A percentile compares a stretch with the other conserved stretches of the same genome.
phyloP scores from a whole-genome alignment of 2,888 invertebrate species.

The Epistrophe eligans region DNA sequence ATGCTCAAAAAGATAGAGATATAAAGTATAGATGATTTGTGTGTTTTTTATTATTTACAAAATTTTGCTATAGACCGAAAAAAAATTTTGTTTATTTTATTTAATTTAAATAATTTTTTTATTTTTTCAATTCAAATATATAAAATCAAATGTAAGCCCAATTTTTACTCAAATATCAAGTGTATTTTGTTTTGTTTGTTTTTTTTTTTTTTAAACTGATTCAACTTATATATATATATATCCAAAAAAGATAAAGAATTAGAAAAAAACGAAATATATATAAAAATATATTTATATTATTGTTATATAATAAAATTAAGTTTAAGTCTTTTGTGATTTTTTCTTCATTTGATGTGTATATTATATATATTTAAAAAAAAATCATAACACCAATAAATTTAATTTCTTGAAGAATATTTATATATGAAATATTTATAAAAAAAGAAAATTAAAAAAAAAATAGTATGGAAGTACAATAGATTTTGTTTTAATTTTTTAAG shows the following conservation, averaged over 20 bases:
- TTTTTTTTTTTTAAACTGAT: constrained; percentile 21
- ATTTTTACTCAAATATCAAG: constrained; percentile 72
- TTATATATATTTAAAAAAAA: constrained; percentile 26
- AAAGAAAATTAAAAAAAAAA: constrained; percentile 45
- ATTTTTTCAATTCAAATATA: constrained; percentile 39
- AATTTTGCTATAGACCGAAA: constrained; percentile 59
- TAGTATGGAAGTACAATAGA: constrained; percentile 45
- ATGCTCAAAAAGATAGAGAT: constrained; percentile 22
- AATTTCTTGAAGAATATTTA: constrained; percentile 52
- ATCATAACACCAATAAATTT: constrained; percentile 65
- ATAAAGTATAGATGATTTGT: constrained; percentile 44
- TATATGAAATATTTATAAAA: constrained; percentile 47
- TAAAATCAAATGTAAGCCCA: constrained; percentile 76
- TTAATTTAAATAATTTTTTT: constrained; percentile 33
- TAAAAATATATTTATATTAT: constrained; percentile 27
- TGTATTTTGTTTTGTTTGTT: constrained; percentile 54
- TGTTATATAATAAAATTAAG: constrained; percentile 25
- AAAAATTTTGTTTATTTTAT: constrained; percentile 19
- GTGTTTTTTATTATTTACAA: constrained; percentile 52
- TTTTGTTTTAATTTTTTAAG: constrained; percentile 1
- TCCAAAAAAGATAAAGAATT: constrained; percentile 59
- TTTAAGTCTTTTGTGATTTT: constrained; percentile 68
- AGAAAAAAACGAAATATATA: constrained; percentile 51
- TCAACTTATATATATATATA: constrained; percentile 38
- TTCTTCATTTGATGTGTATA: constrained; percentile 71